phyloP scores from a whole-genome alignment of 2,797 vertebrate genomes.

The Phalloptychus januarius region DNA sequence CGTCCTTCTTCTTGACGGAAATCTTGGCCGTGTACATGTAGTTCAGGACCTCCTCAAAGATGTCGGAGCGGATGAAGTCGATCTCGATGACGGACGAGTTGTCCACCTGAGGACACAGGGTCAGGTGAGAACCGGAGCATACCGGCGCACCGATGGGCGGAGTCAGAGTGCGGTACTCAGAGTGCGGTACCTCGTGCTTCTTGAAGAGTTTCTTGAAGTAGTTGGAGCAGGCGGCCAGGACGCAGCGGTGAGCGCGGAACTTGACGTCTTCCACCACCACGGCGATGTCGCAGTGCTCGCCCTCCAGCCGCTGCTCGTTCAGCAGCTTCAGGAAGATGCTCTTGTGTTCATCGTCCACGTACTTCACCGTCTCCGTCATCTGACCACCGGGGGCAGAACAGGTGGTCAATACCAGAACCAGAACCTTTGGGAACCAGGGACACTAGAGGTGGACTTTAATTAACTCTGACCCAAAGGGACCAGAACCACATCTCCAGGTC shows the following conservation, averaged over 20 bases:
- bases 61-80: slow-evolving; percentile 96
- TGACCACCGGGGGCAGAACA: slow-evolving; percentile 48
- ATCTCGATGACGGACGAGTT: slow-evolving; percentile 99
- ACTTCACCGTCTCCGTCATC: slow-evolving; percentile 98
- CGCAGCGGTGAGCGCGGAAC: slow-evolving; percentile 94
- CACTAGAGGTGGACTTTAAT: not conserved
- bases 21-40: slow-evolving; percentile 99
- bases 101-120: slow-evolving; percentile 78
- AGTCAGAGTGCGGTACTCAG: slow-evolving; percentile 45
- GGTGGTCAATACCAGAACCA: not conserved
- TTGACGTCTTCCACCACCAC: slow-evolving; percentile 98
- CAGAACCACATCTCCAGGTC: too few species aligned
- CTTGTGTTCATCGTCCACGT: slow-evolving; percentile 96
- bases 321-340: slow-evolving; percentile 95
- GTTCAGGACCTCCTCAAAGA: slow-evolving; percentile 97
- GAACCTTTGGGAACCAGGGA: not conserved
- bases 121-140: slow-evolving; percentile 2
- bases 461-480: too few species aligned
- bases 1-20: slow-evolving; percentile 94
- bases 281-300: slow-evolving; percentile 97
- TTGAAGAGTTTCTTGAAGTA: slow-evolving; percentile 99
- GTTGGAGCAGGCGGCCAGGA: slow-evolving; percentile 96
- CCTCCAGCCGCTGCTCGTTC: slow-evolving; percentile 95
- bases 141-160: too few species aligned
- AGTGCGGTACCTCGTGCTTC: slow-evolving; percentile 86